Evolutionary conservation across 2,797 vertebrate species (phyloP).

Genomic region (Parambassis ranga): DNA sequence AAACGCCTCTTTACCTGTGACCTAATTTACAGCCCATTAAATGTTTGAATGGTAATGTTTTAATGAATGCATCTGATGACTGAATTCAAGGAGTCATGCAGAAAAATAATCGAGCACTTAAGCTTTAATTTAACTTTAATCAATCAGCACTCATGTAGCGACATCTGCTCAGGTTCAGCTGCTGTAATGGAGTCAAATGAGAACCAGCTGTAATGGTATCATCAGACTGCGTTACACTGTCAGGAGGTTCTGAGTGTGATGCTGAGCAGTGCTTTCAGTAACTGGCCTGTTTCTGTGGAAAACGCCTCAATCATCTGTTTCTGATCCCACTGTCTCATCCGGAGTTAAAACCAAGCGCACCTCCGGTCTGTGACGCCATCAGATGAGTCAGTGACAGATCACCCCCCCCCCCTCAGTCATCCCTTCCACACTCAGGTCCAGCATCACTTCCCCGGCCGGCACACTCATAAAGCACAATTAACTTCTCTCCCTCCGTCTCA

Average conservation of each 20-base stretch:
- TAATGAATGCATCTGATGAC: background rate
- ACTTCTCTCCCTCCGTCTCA: conserved; percentile 45
- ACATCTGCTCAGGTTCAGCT: background rate
- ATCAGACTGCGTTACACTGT: background rate
- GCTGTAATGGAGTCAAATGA: background rate
- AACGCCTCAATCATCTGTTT: background rate
- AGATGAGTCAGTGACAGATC: conserved; percentile 56
- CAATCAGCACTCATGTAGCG: background rate
- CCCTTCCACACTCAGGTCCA: conserved; percentile 35
- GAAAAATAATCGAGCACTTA: background rate
- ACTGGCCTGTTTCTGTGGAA: conserved; percentile 12
- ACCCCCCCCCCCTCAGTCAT: conserved; percentile 30
- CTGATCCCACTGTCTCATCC: background rate
- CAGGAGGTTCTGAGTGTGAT: background rate
- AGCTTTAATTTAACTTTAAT: conserved; percentile 2
- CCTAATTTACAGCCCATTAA: background rate
- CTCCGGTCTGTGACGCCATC: conserved; percentile 49
- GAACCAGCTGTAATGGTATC: background rate
- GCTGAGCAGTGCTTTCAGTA: background rate
- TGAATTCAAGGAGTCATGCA: background rate
- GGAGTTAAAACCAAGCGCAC: conserved; percentile 27
- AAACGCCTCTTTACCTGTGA: no score
- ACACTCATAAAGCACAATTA: conserved; percentile 61
- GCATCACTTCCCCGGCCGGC: conserved; percentile 25
- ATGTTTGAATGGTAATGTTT: background rate